A percentile compares a stretch with the other conserved stretches of the same genome.
Conservation (phyloP, 2,797 vertebrate species). For the Anabas testudineus region DNA sequence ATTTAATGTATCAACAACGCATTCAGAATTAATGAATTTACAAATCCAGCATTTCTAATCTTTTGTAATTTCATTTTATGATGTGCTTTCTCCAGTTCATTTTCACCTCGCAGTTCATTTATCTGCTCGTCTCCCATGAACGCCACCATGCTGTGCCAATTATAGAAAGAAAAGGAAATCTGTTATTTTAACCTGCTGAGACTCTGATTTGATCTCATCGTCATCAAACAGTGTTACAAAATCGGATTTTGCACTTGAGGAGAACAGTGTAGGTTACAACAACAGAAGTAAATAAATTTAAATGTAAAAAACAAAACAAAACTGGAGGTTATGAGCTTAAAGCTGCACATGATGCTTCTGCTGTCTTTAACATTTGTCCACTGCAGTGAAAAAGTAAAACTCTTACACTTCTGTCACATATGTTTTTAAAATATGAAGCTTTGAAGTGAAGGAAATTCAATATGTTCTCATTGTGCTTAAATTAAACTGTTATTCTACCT, state of each 20-base stretch:
- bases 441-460: neutral
- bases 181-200: slow-evolving; percentile 47
- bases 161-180: slow-evolving; percentile 28
- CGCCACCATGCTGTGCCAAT: slow-evolving; percentile 39
- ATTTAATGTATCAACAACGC: neutral
- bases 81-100: slow-evolving; percentile 25
- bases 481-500: neutral
- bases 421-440: neutral
- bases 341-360: neutral
- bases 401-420: neutral
- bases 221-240: slow-evolving; percentile 28
- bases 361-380: slow-evolving; percentile 1
- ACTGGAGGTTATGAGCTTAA: slow-evolving; percentile 7
- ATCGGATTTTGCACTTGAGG: slow-evolving; percentile 2
- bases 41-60: slow-evolving; percentile 12
- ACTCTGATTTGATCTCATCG: slow-evolving; percentile 44
- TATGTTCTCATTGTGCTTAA: neutral
- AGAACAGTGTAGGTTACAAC: neutral
- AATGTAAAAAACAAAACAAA: slow-evolving; percentile 22
- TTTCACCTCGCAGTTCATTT: slow-evolving; percentile 44
- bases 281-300: slow-evolving; percentile 19
- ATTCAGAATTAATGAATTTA: slow-evolving; percentile 16
- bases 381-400: neutral
- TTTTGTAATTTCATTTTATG: slow-evolving; percentile 13
- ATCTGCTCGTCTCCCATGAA: slow-evolving; percentile 40